These are phyloP conservation scores for Phocoena phocoena DNA, from an alignment of 2,113 vertebrate species.

Conservation along the genomic window DNA sequence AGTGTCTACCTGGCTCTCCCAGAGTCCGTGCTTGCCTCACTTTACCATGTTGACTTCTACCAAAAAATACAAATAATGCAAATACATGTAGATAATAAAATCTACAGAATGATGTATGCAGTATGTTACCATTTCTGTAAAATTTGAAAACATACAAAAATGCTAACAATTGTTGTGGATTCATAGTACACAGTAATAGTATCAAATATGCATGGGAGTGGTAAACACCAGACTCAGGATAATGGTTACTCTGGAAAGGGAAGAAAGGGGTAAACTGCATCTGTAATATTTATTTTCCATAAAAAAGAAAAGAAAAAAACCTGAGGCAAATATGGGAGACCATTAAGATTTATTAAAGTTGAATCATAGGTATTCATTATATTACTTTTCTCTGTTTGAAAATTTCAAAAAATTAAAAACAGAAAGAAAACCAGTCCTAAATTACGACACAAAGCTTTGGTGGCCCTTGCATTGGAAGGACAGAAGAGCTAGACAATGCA, in stretches of 20 bases:
- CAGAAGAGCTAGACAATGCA: background rate
- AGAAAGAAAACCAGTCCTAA: background rate
- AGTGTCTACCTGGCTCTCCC: background rate
- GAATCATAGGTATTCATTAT: background rate
- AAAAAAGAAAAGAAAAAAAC: background rate
- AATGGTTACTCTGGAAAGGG: background rate
- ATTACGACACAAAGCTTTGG: background rate
- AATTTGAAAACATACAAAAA: constrained; percentile 21
- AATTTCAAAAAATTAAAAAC: background rate
- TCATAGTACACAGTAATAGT: background rate
- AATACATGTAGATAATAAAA: background rate
- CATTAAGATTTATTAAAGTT: constrained; percentile 22
- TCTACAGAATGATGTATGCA: background rate
- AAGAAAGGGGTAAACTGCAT: background rate
- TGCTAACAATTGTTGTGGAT: background rate
- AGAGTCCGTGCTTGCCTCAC: background rate
- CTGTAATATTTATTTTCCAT: background rate
- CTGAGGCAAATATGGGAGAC: background rate
- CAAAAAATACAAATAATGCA: background rate
- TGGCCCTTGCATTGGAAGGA: background rate
- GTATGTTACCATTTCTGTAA: background rate
- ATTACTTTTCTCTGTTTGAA: background rate
- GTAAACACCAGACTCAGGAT: background rate
- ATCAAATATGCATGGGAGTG: background rate
- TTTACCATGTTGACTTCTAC: background rate